Evolutionary conservation across 2,888 invertebrate genomes (phyloP).

Genomic region (Sphaerophoria taeniata): DNA sequence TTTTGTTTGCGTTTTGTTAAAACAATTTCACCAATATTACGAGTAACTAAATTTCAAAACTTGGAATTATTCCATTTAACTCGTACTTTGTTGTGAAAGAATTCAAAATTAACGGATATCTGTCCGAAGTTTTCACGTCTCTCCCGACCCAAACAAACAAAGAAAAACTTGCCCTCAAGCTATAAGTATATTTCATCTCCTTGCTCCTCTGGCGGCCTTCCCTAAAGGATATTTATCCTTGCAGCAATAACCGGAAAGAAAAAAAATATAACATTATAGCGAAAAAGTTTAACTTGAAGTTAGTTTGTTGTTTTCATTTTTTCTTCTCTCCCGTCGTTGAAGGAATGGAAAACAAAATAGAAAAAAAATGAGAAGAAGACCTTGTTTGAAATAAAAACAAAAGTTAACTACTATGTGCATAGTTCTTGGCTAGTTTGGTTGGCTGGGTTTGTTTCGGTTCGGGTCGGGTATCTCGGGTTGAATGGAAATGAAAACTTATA

Average conservation of each 20-base stretch:
- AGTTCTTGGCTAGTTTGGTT: conserved; percentile 14
- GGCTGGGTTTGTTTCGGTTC: too few species aligned
- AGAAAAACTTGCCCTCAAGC: conserved; percentile 13
- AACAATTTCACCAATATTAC: conserved; percentile 28
- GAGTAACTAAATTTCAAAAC: conserved; percentile 45
- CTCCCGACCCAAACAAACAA: conserved; percentile 27
- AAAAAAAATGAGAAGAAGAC: background rate
- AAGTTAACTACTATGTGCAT: conserved; percentile 69
- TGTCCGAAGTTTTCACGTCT: conserved; percentile 52
- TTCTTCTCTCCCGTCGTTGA: background rate
- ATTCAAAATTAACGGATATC: conserved; percentile 63
- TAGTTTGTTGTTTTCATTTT: conserved; percentile 18
- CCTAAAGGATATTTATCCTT: conserved; percentile 7
- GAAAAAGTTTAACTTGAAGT: conserved; percentile 52
- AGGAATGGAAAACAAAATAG: conserved; percentile 2
- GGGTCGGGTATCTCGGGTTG: conserved; percentile 5
- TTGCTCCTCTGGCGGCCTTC: background rate
- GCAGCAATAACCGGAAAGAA: background rate
- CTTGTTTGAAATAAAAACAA: conserved; percentile 66
- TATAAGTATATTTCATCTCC: background rate
- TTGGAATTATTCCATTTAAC: conserved; percentile 43
- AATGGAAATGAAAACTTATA: conserved; percentile 73
- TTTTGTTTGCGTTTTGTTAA: conserved; percentile 35
- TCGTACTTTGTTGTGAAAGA: conserved; percentile 12
- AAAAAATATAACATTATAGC: conserved; percentile 6